These are phyloP conservation scores for Caenorhabditis macrosperma DNA, from an alignment of 2,888 invertebrate genomes.

Conservation along the genomic window DNA sequence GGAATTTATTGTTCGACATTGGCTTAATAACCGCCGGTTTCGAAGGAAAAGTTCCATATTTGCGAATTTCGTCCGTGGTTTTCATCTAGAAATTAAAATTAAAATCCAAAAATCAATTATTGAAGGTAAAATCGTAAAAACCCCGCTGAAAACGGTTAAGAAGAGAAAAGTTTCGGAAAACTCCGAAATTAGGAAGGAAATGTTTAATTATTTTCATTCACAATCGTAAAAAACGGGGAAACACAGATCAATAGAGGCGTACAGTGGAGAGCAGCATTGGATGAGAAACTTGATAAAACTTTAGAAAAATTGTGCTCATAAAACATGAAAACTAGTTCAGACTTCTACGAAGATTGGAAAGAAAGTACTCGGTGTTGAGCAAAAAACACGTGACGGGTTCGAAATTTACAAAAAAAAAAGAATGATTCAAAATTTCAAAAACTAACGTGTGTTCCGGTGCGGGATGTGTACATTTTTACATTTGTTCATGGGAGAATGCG, in stretches of 20 bases:
- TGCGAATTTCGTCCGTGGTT: neutral
- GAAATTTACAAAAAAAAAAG: slow-evolving; percentile 16
- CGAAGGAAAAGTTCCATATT: slow-evolving; percentile 21
- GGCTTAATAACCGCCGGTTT: slow-evolving; percentile 6
- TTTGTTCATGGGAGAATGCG: neutral
- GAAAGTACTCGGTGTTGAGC: neutral
- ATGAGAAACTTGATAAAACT: slow-evolving; percentile 5
- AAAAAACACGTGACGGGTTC: slow-evolving; percentile 1
- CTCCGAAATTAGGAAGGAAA: neutral
- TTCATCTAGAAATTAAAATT: neutral
- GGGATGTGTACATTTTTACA: neutral
- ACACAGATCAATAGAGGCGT: neutral
- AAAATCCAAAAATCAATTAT: neutral
- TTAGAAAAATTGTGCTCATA: slow-evolving; percentile 31
- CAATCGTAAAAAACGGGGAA: slow-evolving; percentile 6
- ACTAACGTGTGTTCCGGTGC: neutral
- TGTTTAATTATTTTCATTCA: neutral
- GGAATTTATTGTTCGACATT: slow-evolving; percentile 25
- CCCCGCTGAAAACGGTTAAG: neutral
- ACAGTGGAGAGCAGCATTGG: neutral
- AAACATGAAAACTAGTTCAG: slow-evolving; percentile 30
- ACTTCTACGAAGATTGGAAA: neutral
- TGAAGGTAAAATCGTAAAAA: neutral
- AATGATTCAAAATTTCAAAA: neutral
- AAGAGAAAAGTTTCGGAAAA: neutral